Conservation (phyloP, 1,140 invertebrate species). For the Protaetia brevitarsis region DNA sequence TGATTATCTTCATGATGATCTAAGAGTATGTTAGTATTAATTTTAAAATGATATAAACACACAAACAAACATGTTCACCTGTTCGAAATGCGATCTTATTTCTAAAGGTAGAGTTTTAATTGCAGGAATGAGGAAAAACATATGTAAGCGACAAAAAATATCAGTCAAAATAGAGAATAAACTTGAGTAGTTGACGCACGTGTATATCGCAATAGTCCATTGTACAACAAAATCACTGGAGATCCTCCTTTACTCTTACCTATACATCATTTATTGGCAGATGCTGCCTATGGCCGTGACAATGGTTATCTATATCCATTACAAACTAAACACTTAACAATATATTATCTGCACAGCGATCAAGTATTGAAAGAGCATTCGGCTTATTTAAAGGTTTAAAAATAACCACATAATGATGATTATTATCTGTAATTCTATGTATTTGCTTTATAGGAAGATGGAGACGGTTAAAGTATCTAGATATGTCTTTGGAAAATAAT, state of each 20-base stretch:
- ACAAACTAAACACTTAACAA: neutral
- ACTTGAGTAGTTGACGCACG: too few relatives aligned
- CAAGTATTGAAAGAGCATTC: constrained; percentile 3
- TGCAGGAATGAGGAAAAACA: too few relatives aligned
- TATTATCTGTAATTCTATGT: too few relatives aligned
- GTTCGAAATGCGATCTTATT: too few relatives aligned
- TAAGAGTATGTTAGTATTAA: too few relatives aligned
- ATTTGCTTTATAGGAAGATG: neutral
- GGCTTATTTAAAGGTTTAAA: neutral
- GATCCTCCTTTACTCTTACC: neutral
- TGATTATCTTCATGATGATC: too few relatives aligned
- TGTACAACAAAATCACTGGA: neutral
- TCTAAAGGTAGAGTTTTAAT: too few relatives aligned
- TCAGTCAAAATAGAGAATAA: too few relatives aligned
- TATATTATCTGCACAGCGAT: neutral
- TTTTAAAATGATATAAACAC: too few relatives aligned
- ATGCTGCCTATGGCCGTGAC: constrained; percentile 19
- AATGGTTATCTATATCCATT: constrained; percentile 22
- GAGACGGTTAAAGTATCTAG: neutral
- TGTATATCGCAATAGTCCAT: constrained; percentile 5
- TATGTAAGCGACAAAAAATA: too few relatives aligned
- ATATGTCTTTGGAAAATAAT: neutral
- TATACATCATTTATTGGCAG: neutral
- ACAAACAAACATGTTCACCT: too few relatives aligned
- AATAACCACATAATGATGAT: too few relatives aligned